phyloP scores from a whole-genome alignment of 2,888 invertebrate species.

The Lagria hirta region DNA sequence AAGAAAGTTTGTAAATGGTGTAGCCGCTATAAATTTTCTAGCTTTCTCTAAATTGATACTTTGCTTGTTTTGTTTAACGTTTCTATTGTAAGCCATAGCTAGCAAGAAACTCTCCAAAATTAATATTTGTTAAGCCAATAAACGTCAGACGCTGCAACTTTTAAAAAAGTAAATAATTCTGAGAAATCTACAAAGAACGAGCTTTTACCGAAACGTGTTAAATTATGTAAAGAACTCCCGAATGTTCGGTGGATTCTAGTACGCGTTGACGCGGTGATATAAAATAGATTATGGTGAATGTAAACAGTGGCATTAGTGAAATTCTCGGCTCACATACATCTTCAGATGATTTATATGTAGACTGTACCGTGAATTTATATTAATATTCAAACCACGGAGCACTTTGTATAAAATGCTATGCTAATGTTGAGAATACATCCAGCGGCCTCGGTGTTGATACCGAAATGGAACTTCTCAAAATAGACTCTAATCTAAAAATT shows the following conservation, averaged over 20 bases:
- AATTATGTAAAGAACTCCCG: conserved; percentile 22
- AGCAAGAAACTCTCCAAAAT: too few relatives aligned
- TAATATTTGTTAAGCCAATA: too few relatives aligned
- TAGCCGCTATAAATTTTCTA: too few relatives aligned
- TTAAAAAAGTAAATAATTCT: too few relatives aligned
- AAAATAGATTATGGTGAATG: conserved; percentile 35
- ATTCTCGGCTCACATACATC: conserved; percentile 33
- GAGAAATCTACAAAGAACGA: too few relatives aligned
- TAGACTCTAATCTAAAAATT: conserved; percentile 39
- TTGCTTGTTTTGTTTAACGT: too few relatives aligned
- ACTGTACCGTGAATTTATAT: conserved; percentile 41
- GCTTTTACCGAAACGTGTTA: too few relatives aligned
- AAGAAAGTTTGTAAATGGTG: too few relatives aligned
- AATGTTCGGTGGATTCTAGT: conserved; percentile 16
- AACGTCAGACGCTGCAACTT: too few relatives aligned
- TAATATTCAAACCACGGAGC: conserved; percentile 49
- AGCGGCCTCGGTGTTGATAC: conserved; percentile 23
- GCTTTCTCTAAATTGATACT: too few relatives aligned
- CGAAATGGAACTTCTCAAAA: conserved; percentile 32
- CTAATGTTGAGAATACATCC: conserved; percentile 46
- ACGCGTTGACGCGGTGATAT: conserved; percentile 29
- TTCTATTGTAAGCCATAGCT: too few relatives aligned
- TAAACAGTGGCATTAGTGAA: conserved; percentile 39
- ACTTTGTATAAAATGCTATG: conserved; percentile 48
- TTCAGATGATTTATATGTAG: conserved; percentile 41